Evolutionary conservation across 2,797 vertebrate species (phyloP).

Genomic region (Cyprinella venusta): DNA sequence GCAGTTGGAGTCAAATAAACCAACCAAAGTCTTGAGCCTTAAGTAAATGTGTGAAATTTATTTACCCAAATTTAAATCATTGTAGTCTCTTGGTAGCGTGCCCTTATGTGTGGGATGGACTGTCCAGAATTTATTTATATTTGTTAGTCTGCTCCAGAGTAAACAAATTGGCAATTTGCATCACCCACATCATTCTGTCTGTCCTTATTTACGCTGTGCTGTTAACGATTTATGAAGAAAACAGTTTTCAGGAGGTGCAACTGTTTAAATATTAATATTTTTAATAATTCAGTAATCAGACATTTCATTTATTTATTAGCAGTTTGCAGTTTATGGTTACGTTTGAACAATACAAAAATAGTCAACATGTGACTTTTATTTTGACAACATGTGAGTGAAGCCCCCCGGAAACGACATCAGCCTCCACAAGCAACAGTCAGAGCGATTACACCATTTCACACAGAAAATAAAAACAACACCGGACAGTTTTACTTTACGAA

Average conservation of each 20-base stretch:
- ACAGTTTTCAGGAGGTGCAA: background rate
- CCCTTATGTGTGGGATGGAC: background rate
- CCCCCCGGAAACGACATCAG: slow-evolving; percentile 36
- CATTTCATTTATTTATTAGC: background rate
- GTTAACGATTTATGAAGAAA: background rate
- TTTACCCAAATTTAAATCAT: background rate
- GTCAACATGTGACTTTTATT: slow-evolving; percentile 44
- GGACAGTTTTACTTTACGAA: background rate
- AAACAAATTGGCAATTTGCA: background rate
- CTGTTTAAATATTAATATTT: background rate
- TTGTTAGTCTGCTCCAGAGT: background rate
- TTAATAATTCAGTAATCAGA: background rate
- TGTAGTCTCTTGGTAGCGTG: background rate
- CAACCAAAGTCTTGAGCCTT: background rate
- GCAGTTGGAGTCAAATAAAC: slow-evolving; percentile 33
- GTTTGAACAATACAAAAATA: background rate
- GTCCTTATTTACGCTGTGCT: background rate
- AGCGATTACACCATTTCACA: background rate
- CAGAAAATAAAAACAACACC: slow-evolving; percentile 15
- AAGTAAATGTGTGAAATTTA: background rate
- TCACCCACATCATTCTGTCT: background rate
- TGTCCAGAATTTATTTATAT: background rate
- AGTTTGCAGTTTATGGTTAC: background rate
- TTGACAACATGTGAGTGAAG: slow-evolving; percentile 9
- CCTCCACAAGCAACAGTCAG: slow-evolving; percentile 21